Evolutionary conservation across 2,797 vertebrate genomes (phyloP).

Genomic region (Trichosurus vulpecula): DNA sequence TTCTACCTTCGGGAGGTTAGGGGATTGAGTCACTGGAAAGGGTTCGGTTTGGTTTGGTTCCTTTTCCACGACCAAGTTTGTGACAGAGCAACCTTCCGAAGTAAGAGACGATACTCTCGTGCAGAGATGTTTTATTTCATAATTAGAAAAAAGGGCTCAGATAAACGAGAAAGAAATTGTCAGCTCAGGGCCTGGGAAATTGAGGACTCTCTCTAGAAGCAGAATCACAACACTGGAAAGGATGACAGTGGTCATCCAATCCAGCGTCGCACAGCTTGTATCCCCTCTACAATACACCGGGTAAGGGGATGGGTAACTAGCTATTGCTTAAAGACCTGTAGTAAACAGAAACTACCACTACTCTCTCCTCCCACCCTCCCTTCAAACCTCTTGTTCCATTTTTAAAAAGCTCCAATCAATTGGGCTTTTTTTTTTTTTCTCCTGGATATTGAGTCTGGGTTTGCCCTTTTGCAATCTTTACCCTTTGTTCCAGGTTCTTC

Average conservation of each 20-base stretch:
- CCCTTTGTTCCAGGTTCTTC: too few species aligned
- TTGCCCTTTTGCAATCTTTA: neutral
- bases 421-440: accelerated
- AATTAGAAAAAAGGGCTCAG: neutral
- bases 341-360: accelerated
- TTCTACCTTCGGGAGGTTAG: neutral
- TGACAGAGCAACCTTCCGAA: neutral
- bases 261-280: neutral
- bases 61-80: neutral
- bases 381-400: neutral
- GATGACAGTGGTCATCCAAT: neutral
- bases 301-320: neutral
- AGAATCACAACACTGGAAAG: neutral
- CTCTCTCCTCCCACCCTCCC: accelerated
- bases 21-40: neutral
- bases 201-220: accelerated
- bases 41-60: neutral
- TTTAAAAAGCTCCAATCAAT: neutral
- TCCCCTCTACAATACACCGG: neutral
- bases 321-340: neutral
- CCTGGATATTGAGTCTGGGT: neutral
- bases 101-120: constrained; percentile 25
- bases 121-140: neutral
- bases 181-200: too few species aligned
- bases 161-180: neutral